Evolutionary conservation across 2,113 vertebrate species (phyloP), one percentile per base, ranked within the genome.

Genomic region (Erinaceus europaeus): DNA sequence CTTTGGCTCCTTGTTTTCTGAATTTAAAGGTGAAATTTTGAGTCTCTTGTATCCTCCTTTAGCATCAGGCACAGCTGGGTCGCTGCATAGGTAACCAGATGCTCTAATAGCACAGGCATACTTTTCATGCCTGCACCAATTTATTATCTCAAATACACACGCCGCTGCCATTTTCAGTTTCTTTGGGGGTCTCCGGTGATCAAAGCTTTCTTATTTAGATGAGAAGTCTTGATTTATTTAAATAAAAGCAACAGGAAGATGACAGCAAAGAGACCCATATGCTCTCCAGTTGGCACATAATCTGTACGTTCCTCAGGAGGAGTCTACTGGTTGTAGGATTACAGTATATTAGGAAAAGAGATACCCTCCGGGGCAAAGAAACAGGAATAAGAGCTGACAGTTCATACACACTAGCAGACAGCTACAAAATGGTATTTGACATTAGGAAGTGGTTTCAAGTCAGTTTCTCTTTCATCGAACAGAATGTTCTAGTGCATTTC

Each of bases 391-490:
- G 44, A 50, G 67, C 21, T 69, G 84, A 74, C 92, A 88, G 61
- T 69, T 80, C 53, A 68, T 4, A 68, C 74, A 74, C 7, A 42
- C 73, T 21, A 9, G 38, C 18, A 93, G 92, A 69, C 32, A 75
- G 67, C 23, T 84, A 61, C 52, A 50, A 67, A 88, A 75, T 36
- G 46, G 36, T 55, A 67, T 52, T 69, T 75, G 78, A 88, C 68
- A 69, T 74, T 55, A 69, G 84, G 79, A 84, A 52, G 14, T 1
- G 12, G 50, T 90, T 88, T 55, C 83, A 90, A 90, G 53, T 65
- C 46, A 74, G 53, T 79, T 74, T 84, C 84, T 80, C 46, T 64
- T 82, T 86, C 72, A 68, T 25, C 38, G 29, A 32, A 87, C 61
- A 90, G 48, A 90, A 55, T 38, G 32, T 84, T 79, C 59, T 40